Conservation (phyloP, 2,113 vertebrate genomes). For the Xiphophorus hellerii region DNA sequence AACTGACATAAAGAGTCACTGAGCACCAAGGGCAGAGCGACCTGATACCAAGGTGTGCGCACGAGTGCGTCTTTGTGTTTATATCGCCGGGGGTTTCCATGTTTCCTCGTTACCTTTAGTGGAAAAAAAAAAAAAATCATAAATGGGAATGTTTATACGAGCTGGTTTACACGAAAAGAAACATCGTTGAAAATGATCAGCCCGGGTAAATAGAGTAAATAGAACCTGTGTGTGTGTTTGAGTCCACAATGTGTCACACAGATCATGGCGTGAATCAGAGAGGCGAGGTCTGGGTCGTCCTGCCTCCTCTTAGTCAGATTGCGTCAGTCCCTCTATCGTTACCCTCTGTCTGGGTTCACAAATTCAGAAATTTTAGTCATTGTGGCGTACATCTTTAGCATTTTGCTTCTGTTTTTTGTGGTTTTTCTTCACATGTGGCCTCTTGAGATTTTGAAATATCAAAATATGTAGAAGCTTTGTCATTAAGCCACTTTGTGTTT, state of each 20-base stretch:
- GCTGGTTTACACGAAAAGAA: slow-evolving; percentile 35
- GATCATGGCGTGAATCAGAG: slow-evolving; percentile 72
- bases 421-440: background rate
- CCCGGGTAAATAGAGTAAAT: background rate
- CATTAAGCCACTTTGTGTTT: slow-evolving; percentile 12
- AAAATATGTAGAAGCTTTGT: background rate
- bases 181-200: slow-evolving; percentile 32
- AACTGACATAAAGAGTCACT: slow-evolving; percentile 71
- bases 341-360: background rate
- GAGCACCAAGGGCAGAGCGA: slow-evolving; percentile 72
- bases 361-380: background rate
- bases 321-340: slow-evolving; percentile 16
- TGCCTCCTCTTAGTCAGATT: slow-evolving; percentile 65
- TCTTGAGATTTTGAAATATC: slow-evolving; percentile 5
- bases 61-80: slow-evolving; percentile 42
- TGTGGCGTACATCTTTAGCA: background rate
- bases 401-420: background rate
- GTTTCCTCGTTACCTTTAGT: slow-evolving; percentile 34
- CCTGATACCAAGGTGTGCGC: slow-evolving; percentile 69
- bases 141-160: slow-evolving; percentile 21
- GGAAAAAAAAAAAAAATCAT: slow-evolving; percentile 33
- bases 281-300: slow-evolving; percentile 69
- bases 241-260: slow-evolving; percentile 58
- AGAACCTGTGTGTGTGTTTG: slow-evolving; percentile 26
- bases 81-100: slow-evolving; percentile 39